Evolutionary conservation across 1,140 invertebrate species (phyloP).

Genomic region (Bombus turneri): DNA sequence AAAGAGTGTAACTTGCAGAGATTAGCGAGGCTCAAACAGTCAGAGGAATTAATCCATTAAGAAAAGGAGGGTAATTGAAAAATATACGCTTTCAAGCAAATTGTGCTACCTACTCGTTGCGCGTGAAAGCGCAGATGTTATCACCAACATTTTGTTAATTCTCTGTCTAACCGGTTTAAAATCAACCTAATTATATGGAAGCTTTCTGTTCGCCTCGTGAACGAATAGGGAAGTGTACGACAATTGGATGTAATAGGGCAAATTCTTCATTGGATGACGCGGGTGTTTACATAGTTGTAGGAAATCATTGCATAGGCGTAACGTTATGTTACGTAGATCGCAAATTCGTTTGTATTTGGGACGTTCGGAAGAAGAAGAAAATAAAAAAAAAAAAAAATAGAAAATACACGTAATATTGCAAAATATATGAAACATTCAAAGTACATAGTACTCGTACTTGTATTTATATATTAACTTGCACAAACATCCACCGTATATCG

Average conservation of each 20-base stretch:
- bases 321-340: too few relatives aligned
- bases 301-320: too few relatives aligned
- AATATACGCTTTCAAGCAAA: slow-evolving; percentile 25
- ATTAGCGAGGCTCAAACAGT: slow-evolving; percentile 15
- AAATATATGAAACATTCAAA: too few relatives aligned
- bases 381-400: too few relatives aligned
- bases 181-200: background rate
- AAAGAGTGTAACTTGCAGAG: slow-evolving; percentile 10
- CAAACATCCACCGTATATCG: background rate
- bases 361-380: too few relatives aligned
- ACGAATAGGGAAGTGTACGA: background rate
- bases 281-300: background rate
- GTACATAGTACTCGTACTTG: too few relatives aligned
- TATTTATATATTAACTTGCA: background rate
- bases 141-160: background rate
- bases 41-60: slow-evolving; percentile 31
- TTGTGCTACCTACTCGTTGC: background rate
- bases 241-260: background rate
- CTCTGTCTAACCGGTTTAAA: background rate
- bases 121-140: background rate
- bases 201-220: too few relatives aligned
- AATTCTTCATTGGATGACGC: background rate
- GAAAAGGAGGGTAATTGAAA: slow-evolving; percentile 37
- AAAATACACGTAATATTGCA: too few relatives aligned
- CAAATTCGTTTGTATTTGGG: too few relatives aligned